Evolutionary conservation across 2,888 invertebrate genomes (phyloP).

Genomic region (Cremastobaeus sp.): DNA sequence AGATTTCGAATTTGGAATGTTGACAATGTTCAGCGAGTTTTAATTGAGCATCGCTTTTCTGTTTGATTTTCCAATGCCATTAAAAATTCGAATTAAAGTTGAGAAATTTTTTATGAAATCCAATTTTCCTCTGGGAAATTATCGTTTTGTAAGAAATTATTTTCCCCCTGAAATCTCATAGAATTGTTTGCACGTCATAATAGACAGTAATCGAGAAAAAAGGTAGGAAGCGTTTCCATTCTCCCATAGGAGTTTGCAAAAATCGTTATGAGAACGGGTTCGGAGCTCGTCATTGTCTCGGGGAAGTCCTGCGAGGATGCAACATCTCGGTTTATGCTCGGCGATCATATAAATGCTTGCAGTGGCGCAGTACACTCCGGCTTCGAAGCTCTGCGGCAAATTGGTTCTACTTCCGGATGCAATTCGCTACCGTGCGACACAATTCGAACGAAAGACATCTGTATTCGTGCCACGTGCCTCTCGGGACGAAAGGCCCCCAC

Average conservation of each 20-base stretch:
- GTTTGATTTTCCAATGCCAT: no score
- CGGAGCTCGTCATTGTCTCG: not conserved
- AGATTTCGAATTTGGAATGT: no score
- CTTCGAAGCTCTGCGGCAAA: slow-evolving; percentile 40
- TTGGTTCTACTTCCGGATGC: slow-evolving; percentile 49
- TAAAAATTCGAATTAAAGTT: no score
- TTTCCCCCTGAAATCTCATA: no score
- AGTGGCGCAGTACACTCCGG: slow-evolving; percentile 28
- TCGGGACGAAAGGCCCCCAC: slow-evolving; percentile 22
- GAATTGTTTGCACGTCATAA: not conserved
- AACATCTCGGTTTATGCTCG: slow-evolving; percentile 20
- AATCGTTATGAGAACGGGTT: not conserved
- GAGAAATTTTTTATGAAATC: no score
- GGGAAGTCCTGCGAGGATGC: not conserved
- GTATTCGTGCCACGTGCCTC: slow-evolving; percentile 54
- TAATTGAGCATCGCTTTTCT: no score
- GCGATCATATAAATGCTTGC: slow-evolving; percentile 7
- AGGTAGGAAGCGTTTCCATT: not conserved
- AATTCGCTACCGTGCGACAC: slow-evolving; percentile 41
- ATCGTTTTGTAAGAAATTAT: no score
- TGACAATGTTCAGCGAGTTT: no score
- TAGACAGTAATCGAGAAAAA: not conserved
- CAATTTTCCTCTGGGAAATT: no score
- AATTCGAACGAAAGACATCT: slow-evolving; percentile 47
- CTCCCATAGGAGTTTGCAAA: no score